Percentiles rank a stretch among this genome's conserved stretches.
Evolutionary conservation across 2,113 vertebrate genomes (phyloP).

Genomic region (Sapajus apella): DNA sequence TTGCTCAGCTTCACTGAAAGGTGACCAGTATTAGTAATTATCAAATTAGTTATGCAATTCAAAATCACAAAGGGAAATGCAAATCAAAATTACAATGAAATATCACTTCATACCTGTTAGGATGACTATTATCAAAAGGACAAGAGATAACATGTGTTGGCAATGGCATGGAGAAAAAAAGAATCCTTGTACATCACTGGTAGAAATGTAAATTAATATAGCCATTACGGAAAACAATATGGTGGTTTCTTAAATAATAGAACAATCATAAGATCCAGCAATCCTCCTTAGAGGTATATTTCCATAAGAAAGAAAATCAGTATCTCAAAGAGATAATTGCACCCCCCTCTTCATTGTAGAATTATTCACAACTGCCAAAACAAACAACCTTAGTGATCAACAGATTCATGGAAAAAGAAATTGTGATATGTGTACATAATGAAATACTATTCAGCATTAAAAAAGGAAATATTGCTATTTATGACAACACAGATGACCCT

Average conservation of each 20-base stretch:
- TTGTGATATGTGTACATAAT: neutral
- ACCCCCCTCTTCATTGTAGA: neutral
- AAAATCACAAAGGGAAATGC: neutral
- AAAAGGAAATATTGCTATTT: neutral
- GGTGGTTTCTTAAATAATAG: neutral
- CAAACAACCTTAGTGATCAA: neutral
- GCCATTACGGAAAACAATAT: neutral
- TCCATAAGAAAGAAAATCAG: neutral
- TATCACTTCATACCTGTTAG: neutral
- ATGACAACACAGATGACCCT: neutral
- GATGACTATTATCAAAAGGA: neutral
- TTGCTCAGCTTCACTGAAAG: neutral
- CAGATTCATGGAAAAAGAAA: neutral
- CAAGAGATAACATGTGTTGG: neutral
- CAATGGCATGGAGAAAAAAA: neutral
- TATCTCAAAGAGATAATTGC: neutral
- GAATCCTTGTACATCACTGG: neutral
- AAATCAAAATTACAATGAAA: neutral
- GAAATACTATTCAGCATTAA: neutral
- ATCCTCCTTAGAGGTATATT: neutral
- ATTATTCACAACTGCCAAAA: neutral
- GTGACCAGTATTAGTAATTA: neutral
- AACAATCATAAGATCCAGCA: neutral
- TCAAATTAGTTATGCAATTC: neutral
- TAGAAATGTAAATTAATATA: neutral